Evolutionary conservation across 2,888 invertebrate genomes (phyloP).

Genomic region (Apodemia mormo): DNA sequence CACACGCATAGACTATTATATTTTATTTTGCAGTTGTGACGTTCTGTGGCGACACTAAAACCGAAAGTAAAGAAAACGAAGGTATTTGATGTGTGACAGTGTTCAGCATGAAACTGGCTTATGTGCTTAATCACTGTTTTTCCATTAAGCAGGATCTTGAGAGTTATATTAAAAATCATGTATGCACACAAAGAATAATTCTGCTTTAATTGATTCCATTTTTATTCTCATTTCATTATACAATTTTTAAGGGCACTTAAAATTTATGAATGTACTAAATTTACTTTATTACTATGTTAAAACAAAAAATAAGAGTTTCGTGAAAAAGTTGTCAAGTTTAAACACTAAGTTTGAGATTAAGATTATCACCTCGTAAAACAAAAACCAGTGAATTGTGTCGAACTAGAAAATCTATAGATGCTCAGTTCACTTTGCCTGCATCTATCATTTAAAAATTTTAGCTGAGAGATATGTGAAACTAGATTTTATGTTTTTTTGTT

Average conservation of each 20-base stretch:
- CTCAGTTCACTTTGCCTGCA: too few relatives aligned
- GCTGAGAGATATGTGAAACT: too few relatives aligned
- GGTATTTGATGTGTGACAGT: constrained; percentile 48
- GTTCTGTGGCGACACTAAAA: constrained; percentile 69
- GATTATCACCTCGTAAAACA: too few relatives aligned
- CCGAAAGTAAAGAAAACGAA: constrained; percentile 59
- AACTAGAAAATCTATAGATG: too few relatives aligned
- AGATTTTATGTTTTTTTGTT: too few relatives aligned
- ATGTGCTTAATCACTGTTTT: constrained; percentile 23
- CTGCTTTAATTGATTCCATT: background rate
- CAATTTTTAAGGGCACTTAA: background rate
- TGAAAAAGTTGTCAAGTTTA: too few relatives aligned
- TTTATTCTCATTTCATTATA: background rate
- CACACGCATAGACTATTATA: constrained; percentile 28
- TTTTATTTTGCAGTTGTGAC: constrained; percentile 73
- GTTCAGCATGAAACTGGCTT: constrained; percentile 19
- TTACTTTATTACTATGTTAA: too few relatives aligned
- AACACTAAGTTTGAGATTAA: too few relatives aligned
- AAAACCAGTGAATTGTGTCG: too few relatives aligned
- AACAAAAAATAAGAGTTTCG: too few relatives aligned
- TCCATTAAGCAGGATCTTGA: background rate
- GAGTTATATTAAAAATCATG: background rate
- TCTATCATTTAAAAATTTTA: too few relatives aligned
- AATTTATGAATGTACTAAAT: too few relatives aligned
- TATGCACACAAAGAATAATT: background rate